Percentiles rank a stretch among this genome's conserved stretches.
These are phyloP conservation scores for Epinotia demarniana DNA, from an alignment of 2,888 invertebrate species.

Conservation along the genomic window DNA sequence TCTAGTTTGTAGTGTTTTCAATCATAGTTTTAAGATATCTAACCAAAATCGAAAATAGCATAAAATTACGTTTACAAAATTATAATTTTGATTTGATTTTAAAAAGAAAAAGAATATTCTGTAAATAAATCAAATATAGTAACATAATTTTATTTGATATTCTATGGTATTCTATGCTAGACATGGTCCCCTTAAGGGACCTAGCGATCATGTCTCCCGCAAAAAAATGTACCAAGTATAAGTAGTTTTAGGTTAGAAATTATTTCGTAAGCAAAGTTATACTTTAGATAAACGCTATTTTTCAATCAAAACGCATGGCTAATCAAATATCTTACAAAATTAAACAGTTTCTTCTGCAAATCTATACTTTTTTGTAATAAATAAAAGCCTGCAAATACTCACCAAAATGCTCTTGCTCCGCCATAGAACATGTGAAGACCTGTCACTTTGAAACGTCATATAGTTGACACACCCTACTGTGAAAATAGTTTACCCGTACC, in stretches of 20 bases:
- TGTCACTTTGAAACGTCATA: no score
- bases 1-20: no score
- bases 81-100: conserved; percentile 3
- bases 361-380: no score
- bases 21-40: no score
- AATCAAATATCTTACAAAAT: no score
- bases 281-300: conserved; percentile 19
- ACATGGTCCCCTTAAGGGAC: conserved; percentile 13
- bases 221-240: conserved; percentile 7
- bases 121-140: conserved; percentile 12
- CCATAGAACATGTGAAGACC: no score
- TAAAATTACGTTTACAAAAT: background rate
- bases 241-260: conserved; percentile 9
- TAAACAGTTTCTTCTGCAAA: no score
- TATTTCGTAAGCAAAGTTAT: conserved; percentile 10
- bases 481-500: no score
- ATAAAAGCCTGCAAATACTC: no score
- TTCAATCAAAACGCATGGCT: conserved; percentile 22
- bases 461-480: no score
- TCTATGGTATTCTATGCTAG: conserved; percentile 1
- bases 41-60: no score
- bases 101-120: conserved; percentile 7
- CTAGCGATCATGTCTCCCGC: conserved; percentile 13
- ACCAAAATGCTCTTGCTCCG: no score
- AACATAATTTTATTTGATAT: conserved; percentile 4